Base-by-base conservation (phyloP, 1,140 invertebrate species). In the Bombus consobrinus region DNA sequence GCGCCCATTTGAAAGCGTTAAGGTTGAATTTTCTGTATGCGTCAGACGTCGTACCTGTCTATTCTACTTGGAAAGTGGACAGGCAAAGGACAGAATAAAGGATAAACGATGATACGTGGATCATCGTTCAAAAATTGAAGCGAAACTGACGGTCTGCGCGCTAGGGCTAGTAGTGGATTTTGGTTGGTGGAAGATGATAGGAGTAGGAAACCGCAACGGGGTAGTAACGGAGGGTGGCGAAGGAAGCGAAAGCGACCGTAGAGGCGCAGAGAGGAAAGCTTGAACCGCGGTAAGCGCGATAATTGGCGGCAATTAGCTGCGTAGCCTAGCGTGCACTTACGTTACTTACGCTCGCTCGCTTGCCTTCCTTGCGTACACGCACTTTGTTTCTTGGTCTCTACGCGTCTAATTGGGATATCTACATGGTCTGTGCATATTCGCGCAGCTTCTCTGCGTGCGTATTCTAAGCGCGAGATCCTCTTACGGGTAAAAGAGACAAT, bases 271-370 rank as follows among this genome's bases (percentile, higher is more conserved):
- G 81, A 84, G 89, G 87, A 87, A 85, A 88, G 85, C 88, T 71
- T 73, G 86, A 94, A 88, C 89, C 89, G 89, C 88, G 93, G 91
- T 94, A 94, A 95, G 94, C 92, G 94, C 92, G 92, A 94, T 95
- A 95, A 95, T 95, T 94, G 94, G 91, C 86, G 89, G 92, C 94
- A 95, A 95, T 95, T 95, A 94, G 90, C 91, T 83, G 91, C 92
- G 91, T 91, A 89, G 86, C 92, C 85, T 92, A 88, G 87, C 89
- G 82, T 91, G 86, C 74, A 69, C 68, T 53, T 53, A 53, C 88
- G 89, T 90, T 53, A 91, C 92, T 92, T 91, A 92, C 89, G 88
- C 93, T 87, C 89, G 88, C 91, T 85, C 62, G 72, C 86, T 89
- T 88, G 73, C 81, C 68, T 86, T 74, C 79, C 83, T 28, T 39